These are phyloP conservation scores for Carlito syrichta DNA, from an alignment of 2,113 vertebrate genomes.

Conservation along the genomic window DNA sequence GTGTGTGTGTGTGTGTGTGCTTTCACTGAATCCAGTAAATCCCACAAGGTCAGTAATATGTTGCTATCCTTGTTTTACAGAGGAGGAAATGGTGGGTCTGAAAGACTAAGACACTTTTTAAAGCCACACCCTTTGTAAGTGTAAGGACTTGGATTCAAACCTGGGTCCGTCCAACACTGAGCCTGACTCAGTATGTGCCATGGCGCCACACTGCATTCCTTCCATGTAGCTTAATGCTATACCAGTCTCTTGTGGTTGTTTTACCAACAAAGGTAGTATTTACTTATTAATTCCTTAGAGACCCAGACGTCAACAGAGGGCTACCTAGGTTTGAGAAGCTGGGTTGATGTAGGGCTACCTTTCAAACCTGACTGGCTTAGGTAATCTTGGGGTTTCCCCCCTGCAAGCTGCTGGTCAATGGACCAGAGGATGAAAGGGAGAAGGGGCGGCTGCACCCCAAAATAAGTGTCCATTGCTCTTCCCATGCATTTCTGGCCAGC, in stretches of 20 bases:
- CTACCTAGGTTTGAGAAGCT: background rate
- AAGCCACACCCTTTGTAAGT: background rate
- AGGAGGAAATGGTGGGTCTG: background rate
- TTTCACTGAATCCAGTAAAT: background rate
- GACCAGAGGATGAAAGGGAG: background rate
- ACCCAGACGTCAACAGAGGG: too few species aligned
- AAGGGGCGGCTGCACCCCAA: background rate
- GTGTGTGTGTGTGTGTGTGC: too few species aligned
- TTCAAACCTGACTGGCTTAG: background rate
- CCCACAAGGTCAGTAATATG: background rate
- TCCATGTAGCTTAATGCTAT: too few species aligned
- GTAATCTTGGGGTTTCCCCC: background rate
- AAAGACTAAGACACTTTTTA: background rate
- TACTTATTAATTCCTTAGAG: background rate
- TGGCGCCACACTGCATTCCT: background rate
- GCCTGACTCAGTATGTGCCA: background rate
- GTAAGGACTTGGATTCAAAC: background rate
- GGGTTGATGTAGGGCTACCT: background rate
- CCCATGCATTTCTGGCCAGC: background rate
- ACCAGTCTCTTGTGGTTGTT: background rate
- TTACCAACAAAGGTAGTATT: background rate
- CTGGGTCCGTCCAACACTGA: background rate
- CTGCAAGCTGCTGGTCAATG: background rate
- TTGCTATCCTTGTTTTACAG: background rate
- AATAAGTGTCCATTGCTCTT: background rate